These are phyloP conservation scores for Dynastes tityus DNA, from an alignment of 2,888 invertebrate species.

Conservation along the genomic window DNA sequence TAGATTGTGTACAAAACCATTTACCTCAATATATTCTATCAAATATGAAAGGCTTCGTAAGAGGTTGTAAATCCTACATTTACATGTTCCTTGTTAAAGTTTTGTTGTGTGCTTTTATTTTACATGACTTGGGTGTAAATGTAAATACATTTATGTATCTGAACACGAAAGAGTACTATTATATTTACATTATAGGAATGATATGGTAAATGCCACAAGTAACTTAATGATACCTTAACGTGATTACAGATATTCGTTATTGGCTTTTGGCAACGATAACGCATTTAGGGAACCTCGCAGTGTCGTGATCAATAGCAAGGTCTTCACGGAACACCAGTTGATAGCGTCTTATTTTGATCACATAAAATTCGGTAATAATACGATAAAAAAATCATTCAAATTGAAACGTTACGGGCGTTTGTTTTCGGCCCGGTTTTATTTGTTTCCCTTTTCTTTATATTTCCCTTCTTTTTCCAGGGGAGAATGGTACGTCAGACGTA, in stretches of 20 bases:
- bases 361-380: conserved; percentile 76
- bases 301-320: conserved; percentile 78
- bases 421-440: conserved; percentile 3
- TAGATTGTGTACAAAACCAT: too few relatives aligned
- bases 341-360: conserved; percentile 80
- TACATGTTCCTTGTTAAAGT: too few relatives aligned
- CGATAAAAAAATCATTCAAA: conserved; percentile 51
- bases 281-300: conserved; percentile 83
- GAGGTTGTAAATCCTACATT: too few relatives aligned
- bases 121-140: too few relatives aligned
- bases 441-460: conserved; percentile 19
- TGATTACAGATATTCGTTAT: conserved; percentile 81
- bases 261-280: conserved; percentile 84
- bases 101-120: too few relatives aligned
- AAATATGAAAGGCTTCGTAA: too few relatives aligned
- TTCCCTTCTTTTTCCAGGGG: conserved; percentile 59
- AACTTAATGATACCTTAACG: conserved; percentile 46
- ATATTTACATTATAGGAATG: not conserved
- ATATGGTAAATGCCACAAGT: conserved; percentile 33
- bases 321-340: conserved; percentile 78
- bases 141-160: too few relatives aligned
- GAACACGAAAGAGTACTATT: too few relatives aligned
- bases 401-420: conserved; percentile 17
- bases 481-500: conserved; percentile 78
- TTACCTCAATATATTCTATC: too few relatives aligned